Conservation (phyloP, 2,797 vertebrate genomes). For the Falco cherrug region DNA sequence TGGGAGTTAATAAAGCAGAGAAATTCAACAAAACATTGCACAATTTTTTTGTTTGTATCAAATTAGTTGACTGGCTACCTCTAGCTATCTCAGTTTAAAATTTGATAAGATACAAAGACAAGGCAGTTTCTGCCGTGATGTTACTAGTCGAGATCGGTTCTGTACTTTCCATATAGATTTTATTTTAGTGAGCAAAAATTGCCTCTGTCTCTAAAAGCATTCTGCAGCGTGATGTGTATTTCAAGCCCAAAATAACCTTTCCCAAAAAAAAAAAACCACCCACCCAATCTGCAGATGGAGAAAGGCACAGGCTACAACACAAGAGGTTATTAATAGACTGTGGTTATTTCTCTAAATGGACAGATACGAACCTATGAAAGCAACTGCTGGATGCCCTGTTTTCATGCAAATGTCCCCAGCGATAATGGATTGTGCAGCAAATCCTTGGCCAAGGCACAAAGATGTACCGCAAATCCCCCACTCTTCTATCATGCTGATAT, state of each 20-base stretch:
- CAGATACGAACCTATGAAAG: neutral
- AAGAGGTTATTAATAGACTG: neutral
- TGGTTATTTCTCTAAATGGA: neutral
- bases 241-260: neutral
- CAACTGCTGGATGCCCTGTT: neutral
- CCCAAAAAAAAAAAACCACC: neutral
- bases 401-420: neutral
- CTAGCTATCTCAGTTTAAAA: neutral
- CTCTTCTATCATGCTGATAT: constrained; percentile 9
- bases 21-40: neutral
- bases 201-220: neutral
- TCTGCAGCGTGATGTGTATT: fast-evolving
- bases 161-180: neutral
- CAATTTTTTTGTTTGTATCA: neutral
- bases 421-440: neutral
- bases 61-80: neutral
- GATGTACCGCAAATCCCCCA: neutral
- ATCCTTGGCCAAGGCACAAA: neutral
- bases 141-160: neutral
- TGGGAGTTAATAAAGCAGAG: neutral
- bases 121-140: neutral
- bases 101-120: neutral
- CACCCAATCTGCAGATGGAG: neutral
- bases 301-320: neutral
- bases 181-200: neutral